phyloP scores from a whole-genome alignment of 2,888 invertebrate genomes.

The Epistrophe eligans region DNA sequence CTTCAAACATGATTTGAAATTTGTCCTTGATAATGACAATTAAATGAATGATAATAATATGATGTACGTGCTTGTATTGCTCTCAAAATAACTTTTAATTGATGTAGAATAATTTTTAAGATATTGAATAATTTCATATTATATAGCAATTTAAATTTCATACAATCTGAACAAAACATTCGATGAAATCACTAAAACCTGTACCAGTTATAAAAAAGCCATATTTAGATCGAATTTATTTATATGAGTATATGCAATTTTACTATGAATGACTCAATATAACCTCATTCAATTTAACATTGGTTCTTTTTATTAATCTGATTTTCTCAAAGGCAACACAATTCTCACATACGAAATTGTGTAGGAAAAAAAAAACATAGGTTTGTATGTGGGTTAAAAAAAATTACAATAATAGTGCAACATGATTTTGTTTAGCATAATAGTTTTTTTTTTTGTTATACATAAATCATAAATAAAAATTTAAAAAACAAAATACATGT shows the following conservation, averaged over 20 bases:
- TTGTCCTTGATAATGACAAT: not conserved
- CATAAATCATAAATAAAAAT: no score
- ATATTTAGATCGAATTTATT: constrained; percentile 7
- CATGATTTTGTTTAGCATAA: not conserved
- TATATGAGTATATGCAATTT: not conserved
- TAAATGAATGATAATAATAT: no score
- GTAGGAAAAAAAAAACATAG: not conserved
- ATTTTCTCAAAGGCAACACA: not conserved
- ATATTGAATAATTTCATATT: not conserved
- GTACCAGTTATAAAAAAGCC: not conserved
- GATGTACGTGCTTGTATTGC: no score
- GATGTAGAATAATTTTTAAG: not conserved
- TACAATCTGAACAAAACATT: not conserved
- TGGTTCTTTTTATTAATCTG: not conserved
- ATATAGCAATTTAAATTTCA: not conserved
- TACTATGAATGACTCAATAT: not conserved
- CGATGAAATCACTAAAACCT: not conserved
- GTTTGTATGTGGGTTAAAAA: not conserved
- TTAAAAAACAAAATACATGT: not conserved
- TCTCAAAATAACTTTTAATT: not conserved
- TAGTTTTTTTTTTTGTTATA: no score
- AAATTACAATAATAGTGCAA: not conserved
- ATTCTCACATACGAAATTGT: not conserved
- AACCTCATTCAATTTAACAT: not conserved
- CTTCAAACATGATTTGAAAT: not conserved